Evolutionary conservation across 2,113 vertebrate genomes (phyloP).

Genomic region (Heterotis niloticus): DNA sequence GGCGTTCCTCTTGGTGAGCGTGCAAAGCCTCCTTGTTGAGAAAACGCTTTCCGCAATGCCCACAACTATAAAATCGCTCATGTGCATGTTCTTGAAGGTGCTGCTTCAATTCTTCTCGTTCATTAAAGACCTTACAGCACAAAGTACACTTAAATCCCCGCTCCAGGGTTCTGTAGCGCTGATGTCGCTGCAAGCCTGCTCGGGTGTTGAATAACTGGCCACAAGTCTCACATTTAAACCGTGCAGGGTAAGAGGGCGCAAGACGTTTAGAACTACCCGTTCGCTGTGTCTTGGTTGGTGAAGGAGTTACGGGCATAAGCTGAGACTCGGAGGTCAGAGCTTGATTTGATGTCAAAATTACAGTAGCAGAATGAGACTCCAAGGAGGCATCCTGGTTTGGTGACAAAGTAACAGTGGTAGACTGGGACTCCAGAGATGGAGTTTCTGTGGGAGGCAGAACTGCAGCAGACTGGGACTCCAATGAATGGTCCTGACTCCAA

Average conservation of each 20-base stretch:
- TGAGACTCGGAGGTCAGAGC: not conserved
- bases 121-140: constrained; percentile 64
- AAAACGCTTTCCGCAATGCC: constrained; percentile 66
- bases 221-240: constrained; percentile 65
- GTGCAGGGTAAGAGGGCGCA: constrained; percentile 35
- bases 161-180: constrained; percentile 64
- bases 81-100: constrained; percentile 62
- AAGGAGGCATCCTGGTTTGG: constrained; percentile 12
- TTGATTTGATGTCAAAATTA: not conserved
- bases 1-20: constrained; percentile 61
- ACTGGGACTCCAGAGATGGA: not conserved
- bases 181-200: constrained; percentile 63
- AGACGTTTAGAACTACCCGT: constrained; percentile 36
- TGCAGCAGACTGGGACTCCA: constrained; percentile 21
- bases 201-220: constrained; percentile 59
- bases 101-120: constrained; percentile 53
- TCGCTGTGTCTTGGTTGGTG: constrained; percentile 33
- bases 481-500: constrained; percentile 24
- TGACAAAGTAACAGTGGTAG: not conserved
- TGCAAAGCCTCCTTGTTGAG: constrained; percentile 60
- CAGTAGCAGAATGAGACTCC: constrained; percentile 21
- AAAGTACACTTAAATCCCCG: constrained; percentile 67
- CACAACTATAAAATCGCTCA: constrained; percentile 64
- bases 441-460: constrained; percentile 4
- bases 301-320: not conserved